Evolutionary conservation across 2,113 vertebrate genomes (phyloP).

Genomic region (Leptosomus discolor): DNA sequence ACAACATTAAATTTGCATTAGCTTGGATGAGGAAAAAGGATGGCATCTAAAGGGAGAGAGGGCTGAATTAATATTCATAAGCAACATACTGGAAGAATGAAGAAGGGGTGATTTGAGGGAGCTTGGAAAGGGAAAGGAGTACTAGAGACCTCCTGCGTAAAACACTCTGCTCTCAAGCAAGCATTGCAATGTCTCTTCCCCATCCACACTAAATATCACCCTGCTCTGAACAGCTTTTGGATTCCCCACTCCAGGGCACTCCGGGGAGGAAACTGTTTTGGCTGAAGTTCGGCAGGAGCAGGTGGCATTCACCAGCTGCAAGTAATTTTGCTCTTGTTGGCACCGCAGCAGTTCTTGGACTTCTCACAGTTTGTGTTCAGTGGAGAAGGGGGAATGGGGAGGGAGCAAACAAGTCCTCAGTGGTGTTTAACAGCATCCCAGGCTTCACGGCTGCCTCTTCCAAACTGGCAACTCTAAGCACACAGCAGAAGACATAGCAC

Average conservation of each 20-base stretch:
- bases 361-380: background rate
- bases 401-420: background rate
- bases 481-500: background rate
- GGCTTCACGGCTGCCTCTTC: background rate
- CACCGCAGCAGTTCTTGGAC: constrained; percentile 26
- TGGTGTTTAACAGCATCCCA: constrained; percentile 8
- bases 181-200: background rate
- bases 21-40: background rate
- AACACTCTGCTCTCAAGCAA: background rate
- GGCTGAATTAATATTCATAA: constrained; percentile 43
- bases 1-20: constrained; percentile 29
- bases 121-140: background rate
- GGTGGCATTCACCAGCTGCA: constrained; percentile 72
- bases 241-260: constrained; percentile 37
- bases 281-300: constrained; percentile 60
- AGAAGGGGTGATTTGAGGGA: background rate
- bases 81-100: background rate
- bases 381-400: background rate
- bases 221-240: constrained; percentile 42
- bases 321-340: constrained; percentile 64
- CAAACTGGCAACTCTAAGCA: constrained; percentile 14
- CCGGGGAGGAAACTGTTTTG: constrained; percentile 56
- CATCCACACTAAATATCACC: background rate
- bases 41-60: background rate
- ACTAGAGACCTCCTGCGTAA: background rate